Base-by-base conservation (phyloP, 2,113 vertebrate genomes). In the Potamarius usumacintae region DNA sequence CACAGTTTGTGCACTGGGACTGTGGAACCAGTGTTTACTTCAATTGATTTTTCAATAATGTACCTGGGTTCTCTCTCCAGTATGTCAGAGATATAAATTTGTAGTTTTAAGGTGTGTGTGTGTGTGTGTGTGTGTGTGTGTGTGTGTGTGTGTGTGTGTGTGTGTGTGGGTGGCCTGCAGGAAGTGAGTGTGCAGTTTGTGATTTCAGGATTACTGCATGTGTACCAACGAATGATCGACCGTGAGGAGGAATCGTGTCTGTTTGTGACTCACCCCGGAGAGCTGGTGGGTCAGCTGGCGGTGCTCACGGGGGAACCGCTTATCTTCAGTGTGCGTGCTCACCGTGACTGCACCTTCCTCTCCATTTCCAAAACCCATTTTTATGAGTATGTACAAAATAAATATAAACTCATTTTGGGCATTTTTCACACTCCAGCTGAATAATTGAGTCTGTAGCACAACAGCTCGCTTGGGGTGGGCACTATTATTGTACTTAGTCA, bases 251-350 rank as follows among this genome's bases (percentile, higher is more conserved):
- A 99, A 88, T 96, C 95, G 3, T 97, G 97, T 85, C 95, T 99
- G 10, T 99, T 99, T 55, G 94, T 97, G 15, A 95, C 97, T 6
- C 97, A 97, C 60, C 97, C 97, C 0, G 98, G 98, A 1, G 98
- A 99, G 91, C 92, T 99, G 77, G 98, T 98, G 55, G 98, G 98
- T 0, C 98, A 98, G 92, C 94, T 99, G 0, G 97, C 98, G 0
- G 98, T 98, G 30, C 96, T 99, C 72, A 99, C 98, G 0, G 98
- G 98, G 0, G 98, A 99, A 50, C 97, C 98, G 0, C 96, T 99
- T 0, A 98, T 98, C 93, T 99, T 98, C 93, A 97, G 95, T 63
- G 96, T 99, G 74, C 96, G 94, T 77, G 97, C 97, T 72, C 97
- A 97, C n/a, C 93, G 96, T 5, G 98, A 98, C 93, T 99, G 97